A percentile compares a stretch with the other conserved stretches of the same genome.
phyloP scores from a whole-genome alignment of 2,113 vertebrate species.

The Hydrolagus affinis region DNA sequence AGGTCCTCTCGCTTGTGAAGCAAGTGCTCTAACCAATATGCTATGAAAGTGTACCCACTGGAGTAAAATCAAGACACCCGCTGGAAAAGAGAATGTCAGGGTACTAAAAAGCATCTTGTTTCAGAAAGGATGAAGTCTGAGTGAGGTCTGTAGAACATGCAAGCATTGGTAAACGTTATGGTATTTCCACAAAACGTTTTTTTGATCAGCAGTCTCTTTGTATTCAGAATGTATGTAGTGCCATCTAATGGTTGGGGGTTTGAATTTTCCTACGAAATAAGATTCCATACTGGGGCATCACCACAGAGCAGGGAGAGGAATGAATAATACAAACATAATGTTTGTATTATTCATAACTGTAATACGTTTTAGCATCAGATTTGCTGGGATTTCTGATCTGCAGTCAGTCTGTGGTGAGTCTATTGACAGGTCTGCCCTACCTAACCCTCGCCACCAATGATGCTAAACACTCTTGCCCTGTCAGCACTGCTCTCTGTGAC shows the following conservation, averaged over 20 bases:
- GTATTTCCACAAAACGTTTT: not conserved
- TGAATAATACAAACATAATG: no score
- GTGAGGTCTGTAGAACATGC: not conserved
- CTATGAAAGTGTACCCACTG: not conserved
- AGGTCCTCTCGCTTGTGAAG: not conserved
- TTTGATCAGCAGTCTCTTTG: not conserved
- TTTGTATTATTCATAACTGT: no score
- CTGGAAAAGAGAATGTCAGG: not conserved
- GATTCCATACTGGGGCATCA: no score
- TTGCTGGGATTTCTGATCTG: no score
- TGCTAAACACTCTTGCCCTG: no score
- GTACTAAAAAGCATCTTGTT: not conserved
- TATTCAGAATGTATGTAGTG: slow-evolving; percentile 10
- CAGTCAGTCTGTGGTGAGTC: no score
- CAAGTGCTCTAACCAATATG: not conserved
- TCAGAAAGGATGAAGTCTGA: not conserved
- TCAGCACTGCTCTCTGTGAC: no score
- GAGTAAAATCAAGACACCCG: not conserved
- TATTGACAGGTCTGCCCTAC: no score
- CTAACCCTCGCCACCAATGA: no score
- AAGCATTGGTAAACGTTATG: not conserved
- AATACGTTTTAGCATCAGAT: no score
- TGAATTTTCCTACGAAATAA: no score
- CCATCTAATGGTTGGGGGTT: not conserved
- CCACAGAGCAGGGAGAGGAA: no score